These are phyloP conservation scores for Petroica traversi DNA, from an alignment of 2,113 vertebrate genomes.

Conservation along the genomic window DNA sequence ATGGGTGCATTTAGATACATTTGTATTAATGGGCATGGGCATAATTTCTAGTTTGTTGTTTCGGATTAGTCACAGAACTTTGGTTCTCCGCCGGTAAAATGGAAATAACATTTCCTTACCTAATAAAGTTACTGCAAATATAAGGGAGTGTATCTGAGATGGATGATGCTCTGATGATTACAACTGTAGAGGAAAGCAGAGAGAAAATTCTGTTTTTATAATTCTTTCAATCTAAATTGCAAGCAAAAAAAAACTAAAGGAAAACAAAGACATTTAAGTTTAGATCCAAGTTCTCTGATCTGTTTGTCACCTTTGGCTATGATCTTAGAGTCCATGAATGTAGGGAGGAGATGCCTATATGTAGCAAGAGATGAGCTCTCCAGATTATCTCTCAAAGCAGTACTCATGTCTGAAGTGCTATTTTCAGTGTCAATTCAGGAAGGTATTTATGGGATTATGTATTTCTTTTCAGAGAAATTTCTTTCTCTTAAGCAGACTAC, in stretches of 20 bases:
- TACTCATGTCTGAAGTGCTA: neutral
- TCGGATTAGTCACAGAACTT: neutral
- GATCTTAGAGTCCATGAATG: neutral
- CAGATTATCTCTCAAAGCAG: neutral
- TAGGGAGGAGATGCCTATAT: neutral
- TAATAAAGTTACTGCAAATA: neutral
- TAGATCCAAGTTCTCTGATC: neutral
- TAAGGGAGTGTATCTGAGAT: neutral
- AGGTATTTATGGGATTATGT: neutral
- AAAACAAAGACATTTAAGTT: neutral
- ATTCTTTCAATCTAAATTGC: neutral
- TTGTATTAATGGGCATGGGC: fast-evolving
- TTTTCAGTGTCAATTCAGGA: neutral
- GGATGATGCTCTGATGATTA: neutral
- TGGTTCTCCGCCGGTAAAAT: neutral
- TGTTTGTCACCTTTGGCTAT: neutral
- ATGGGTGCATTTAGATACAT: neutral
- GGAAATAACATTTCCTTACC: neutral
- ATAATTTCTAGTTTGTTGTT: neutral
- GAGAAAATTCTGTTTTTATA: neutral
- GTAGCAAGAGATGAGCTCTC: neutral
- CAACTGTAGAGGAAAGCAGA: neutral
- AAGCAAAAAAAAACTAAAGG: neutral
- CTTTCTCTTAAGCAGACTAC: neutral
- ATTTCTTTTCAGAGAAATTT: neutral